Evolutionary conservation across 2,797 vertebrate genomes (phyloP).

Genomic region (Nyctalus aviator): DNA sequence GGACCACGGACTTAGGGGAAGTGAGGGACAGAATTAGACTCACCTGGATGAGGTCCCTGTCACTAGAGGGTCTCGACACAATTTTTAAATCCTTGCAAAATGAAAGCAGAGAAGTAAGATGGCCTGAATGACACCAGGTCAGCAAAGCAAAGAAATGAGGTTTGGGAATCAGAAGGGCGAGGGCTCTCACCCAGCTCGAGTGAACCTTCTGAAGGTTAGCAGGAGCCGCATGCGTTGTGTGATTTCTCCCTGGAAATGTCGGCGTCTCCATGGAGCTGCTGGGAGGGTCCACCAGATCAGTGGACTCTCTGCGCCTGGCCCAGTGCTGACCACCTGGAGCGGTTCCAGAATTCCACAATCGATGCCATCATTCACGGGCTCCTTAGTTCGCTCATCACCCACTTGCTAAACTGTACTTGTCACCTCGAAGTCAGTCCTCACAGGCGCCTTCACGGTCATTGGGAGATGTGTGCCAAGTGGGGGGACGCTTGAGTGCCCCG

Average conservation of each 20-base stretch:
- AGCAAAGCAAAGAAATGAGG: not conserved
- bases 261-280: too few species aligned
- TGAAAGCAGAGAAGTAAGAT: not conserved
- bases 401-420: not conserved
- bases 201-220: not conserved
- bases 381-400: not conserved
- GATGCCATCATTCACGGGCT: not conserved
- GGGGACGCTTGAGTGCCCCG: too few species aligned
- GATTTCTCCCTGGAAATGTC: not conserved
- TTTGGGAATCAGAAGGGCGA: not conserved
- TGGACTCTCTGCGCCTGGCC: not conserved
- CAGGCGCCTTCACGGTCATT: not conserved
- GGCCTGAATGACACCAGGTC: not conserved
- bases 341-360: not conserved
- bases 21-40: not conserved
- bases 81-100: conserved; percentile 40
- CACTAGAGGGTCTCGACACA: not conserved
- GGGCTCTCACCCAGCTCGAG: not conserved
- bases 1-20: not conserved
- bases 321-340: not conserved
- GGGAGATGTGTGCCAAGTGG: not conserved
- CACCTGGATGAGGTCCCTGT: not conserved
- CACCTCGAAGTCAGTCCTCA: not conserved
- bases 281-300: not conserved
- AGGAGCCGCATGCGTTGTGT: not conserved